Base-by-base conservation (phyloP, 2,797 vertebrate genomes). In the Melanotaenia pygmaea region DNA sequence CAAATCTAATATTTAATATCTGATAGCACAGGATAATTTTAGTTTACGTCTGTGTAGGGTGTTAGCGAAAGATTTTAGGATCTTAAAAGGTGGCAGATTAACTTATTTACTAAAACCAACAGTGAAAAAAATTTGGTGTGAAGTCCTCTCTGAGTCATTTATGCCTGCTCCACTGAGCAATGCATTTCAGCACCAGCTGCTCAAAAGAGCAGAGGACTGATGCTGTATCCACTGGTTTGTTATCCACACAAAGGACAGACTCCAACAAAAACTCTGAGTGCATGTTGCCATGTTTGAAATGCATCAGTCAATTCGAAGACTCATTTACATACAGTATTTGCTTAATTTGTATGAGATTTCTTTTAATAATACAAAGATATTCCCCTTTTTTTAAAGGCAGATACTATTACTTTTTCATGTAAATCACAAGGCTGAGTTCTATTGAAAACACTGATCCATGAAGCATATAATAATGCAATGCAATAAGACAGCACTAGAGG, bases 141-240 rank as follows among this genome's bases (percentile, higher is more conserved):
- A 80, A 70, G 76, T 76, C 61, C 59, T 73, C 79, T 65, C 68
- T 64, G 63, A 71, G 63, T 80, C 58, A 70, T 57, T 62, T 65
- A 53, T 69, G 67, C 77, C 67, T 59, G 83, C 74, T 74, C 72
- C 74, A 75, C 40, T 62, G 81, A 80, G 22, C 68, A 73, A 77
- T 75, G 66, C 43, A 66, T 76, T 74, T 76, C 51, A 66, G 57
- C 70, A 67, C 45, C 65, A 76, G 64, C 79, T 72, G 65, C 43
- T 74, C 66, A 51, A 38, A 38, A 67, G 77, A 79, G 22, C 28
- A 38, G 18, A 35, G 56, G 35, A 43, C 54, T 28, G 67, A 51
- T 45, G 47, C 57, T 22, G 37, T n/a, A 20, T 34, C 20, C 71
- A 37, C 16, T 26, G 20, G 12, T 32, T 67, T 61, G 54, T 59